phyloP scores from a whole-genome alignment of 2,888 invertebrate species.

The Caenorhabditis japonica region DNA sequence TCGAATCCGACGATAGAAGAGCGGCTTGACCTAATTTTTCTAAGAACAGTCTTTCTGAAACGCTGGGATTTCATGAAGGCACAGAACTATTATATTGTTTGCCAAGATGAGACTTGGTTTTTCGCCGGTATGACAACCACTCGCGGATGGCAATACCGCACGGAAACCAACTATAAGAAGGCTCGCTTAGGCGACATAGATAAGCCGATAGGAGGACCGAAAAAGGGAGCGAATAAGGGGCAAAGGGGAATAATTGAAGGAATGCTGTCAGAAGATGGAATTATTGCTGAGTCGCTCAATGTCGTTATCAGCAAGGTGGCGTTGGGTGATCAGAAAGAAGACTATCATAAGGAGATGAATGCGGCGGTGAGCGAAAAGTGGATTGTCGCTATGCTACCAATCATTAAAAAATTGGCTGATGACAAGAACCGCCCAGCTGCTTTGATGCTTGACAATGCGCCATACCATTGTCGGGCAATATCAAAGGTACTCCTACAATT shows the following conservation, averaged over 20 bases:
- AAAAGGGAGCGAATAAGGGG: neutral
- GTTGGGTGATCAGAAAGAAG: neutral
- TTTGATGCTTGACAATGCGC: neutral
- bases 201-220: neutral
- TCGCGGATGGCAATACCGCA: neutral
- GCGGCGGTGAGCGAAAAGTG: neutral
- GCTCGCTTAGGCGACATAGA: neutral
- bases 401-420: neutral
- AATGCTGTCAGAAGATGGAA: neutral
- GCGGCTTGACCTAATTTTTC: too few species aligned
- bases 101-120: constrained; percentile 1
- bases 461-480: neutral
- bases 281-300: neutral
- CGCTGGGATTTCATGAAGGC: too few species aligned
- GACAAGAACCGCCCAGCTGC: neutral
- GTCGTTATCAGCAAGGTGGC: neutral
- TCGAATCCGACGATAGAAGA: too few species aligned
- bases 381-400: neutral
- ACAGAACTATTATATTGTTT: too few species aligned
- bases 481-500: neutral
- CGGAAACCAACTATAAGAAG: neutral
- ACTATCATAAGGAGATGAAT: neutral
- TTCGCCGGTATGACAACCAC: neutral
- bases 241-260: neutral
- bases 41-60: too few species aligned